Base-by-base conservation (phyloP, 2,113 vertebrate species). In the Cryptotis parvus region DNA sequence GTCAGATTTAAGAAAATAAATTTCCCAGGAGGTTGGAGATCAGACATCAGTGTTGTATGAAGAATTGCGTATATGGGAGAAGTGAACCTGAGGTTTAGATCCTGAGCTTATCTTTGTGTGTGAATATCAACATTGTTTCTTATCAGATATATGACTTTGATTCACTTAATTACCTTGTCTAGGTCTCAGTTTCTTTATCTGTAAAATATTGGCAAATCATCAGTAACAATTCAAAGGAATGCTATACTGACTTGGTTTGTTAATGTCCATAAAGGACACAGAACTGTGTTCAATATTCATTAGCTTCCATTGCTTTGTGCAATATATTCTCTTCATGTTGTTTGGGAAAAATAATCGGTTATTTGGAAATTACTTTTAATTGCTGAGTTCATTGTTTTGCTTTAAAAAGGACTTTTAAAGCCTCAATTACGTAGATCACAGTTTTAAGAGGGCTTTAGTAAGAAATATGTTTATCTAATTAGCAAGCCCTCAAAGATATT, bases 151-250 rank as follows among this genome's bases (percentile, higher is more conserved):
- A 52, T 29, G 18, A 27, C 26, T 79, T 70, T 72, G 29, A 27
- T n/a, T 16, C 12, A 65, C 9, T 69, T 37, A 77, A 63, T 84
- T 80, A 45, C 18, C 45, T 72, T 72, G 18, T 70, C 26, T 55
- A 66, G 26, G 41, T 33, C n/a, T 93, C n/a, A 75, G 18, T 87
- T 95, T 87, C 31, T 20, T 61, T 24, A 74, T 84, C 15, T 81
- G 41, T 78, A 33, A 79, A 84, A 78, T 82, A 33, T n/a, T 84
- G 29, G 43, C 45, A 90, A 96, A 81, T 58, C 3, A 75, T 22
- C 41, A 81, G 12, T 74, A 61, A n/a, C 69, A 72, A 45, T 8
- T 94, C 4, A 49, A 65, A 49, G 7, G 1, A 20, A 0, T 73
- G 66, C 72, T 45, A 8, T 16, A n/a, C 91, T 18, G 29, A 66